Percentiles rank a stretch among this genome's conserved stretches.
phyloP scores from a whole-genome alignment of 2,797 vertebrate species.

The Corythornis leucogaster region DNA sequence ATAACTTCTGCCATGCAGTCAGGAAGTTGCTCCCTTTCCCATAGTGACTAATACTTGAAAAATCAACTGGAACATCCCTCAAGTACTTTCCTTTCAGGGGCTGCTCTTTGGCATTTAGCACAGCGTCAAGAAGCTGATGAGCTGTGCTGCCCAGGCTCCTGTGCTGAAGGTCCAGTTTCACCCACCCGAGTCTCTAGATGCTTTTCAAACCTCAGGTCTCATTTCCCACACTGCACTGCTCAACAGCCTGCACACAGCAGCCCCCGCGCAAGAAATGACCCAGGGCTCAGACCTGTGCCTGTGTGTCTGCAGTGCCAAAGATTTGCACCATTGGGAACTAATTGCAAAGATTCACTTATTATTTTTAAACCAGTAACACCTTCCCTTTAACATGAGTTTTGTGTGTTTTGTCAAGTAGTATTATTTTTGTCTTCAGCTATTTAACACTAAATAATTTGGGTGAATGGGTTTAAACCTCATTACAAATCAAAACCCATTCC shows the following conservation, averaged over 20 bases:
- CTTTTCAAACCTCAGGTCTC: not conserved
- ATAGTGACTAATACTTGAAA: not conserved
- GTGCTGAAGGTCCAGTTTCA: not conserved
- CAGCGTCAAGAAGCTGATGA: not conserved
- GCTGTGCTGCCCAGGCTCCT: not conserved
- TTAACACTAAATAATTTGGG: not conserved
- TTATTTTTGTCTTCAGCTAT: not conserved
- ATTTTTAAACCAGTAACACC: not conserved
- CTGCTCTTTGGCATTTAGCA: not conserved
- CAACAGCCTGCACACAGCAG: not conserved
- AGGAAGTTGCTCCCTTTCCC: constrained; percentile 9
- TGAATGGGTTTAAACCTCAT: not conserved
- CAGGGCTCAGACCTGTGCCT: not conserved
- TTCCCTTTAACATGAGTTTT: not conserved
- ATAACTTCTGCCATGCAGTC: not conserved
- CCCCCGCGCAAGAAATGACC: not conserved
- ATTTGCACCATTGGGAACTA: not conserved
- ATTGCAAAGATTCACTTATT: not conserved
- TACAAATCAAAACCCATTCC: not conserved
- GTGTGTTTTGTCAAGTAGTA: not conserved
- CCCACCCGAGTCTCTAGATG: not conserved
- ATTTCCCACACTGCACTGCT: not conserved
- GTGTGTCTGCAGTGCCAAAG: not conserved
- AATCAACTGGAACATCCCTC: not conserved
- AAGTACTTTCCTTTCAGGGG: not conserved